Evolutionary conservation across 2,888 invertebrate species (phyloP).

Genomic region (Parthenolecanium corni): DNA sequence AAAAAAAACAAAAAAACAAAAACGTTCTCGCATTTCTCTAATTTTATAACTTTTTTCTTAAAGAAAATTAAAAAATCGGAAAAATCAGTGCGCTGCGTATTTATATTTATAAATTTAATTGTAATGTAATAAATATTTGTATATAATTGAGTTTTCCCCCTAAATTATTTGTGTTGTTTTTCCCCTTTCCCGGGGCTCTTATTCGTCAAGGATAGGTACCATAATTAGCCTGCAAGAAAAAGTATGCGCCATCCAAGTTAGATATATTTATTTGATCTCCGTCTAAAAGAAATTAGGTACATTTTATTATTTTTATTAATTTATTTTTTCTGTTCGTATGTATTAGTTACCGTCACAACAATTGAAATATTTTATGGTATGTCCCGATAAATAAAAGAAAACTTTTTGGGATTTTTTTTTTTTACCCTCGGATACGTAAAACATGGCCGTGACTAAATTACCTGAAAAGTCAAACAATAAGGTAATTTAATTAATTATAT

Average conservation of each 20-base stretch:
- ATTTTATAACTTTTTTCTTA: not conserved
- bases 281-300: slow-evolving; percentile 11
- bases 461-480: slow-evolving; percentile 1
- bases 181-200: not conserved
- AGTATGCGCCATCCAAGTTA: not conserved
- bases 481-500: slow-evolving; percentile 16
- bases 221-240: too few relatives aligned
- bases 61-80: not conserved
- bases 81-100: not conserved
- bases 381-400: not conserved
- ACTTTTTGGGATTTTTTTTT: not conserved
- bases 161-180: not conserved
- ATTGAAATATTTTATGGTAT: not conserved
- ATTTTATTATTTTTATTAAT: too few relatives aligned
- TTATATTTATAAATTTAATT: not conserved
- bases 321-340: not conserved
- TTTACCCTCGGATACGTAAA: slow-evolving; percentile 17
- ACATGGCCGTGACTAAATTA: slow-evolving; percentile 21
- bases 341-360: slow-evolving; percentile 21
- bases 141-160: not conserved
- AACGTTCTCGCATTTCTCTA: not conserved
- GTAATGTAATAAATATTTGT: not conserved
- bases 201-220: too few relatives aligned
- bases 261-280: slow-evolving; percentile 18
- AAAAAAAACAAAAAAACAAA: too few relatives aligned